Evolutionary conservation across 1,140 invertebrate genomes (phyloP).

Genomic region (Drosophila tani): DNA sequence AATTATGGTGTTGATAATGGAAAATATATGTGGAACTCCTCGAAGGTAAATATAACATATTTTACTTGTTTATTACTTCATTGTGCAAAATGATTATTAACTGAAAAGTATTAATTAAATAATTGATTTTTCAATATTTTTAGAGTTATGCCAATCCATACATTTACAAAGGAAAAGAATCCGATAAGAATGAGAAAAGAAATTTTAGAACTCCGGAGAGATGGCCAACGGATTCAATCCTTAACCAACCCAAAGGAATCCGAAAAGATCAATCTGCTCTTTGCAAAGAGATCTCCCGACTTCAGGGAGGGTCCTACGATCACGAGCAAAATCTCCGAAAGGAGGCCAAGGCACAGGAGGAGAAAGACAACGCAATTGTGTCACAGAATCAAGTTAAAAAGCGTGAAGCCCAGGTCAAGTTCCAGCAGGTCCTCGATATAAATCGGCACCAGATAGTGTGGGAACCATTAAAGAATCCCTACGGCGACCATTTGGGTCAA

Average conservation of each 20-base stretch:
- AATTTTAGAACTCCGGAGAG: not conserved
- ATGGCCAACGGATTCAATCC: too few species aligned
- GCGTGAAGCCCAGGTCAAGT: not conserved
- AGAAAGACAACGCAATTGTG: not conserved
- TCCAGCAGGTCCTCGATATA: not conserved
- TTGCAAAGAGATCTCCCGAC: too few species aligned
- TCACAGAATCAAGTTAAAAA: not conserved
- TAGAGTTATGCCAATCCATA: not conserved
- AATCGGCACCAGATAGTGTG: not conserved
- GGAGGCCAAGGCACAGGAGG: not conserved
- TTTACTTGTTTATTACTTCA: not conserved
- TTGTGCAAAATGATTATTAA: not conserved
- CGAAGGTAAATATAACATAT: not conserved
- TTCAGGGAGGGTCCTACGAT: not conserved
- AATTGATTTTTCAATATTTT: too few species aligned
- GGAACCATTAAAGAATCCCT: too few species aligned
- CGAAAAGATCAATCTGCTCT: not conserved
- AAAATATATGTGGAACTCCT: not conserved
- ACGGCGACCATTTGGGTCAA: not conserved
- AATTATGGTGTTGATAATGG: not conserved
- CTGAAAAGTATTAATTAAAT: not conserved
- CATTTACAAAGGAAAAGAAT: not conserved
- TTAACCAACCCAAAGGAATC: not conserved
- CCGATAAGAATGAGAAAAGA: conserved; percentile 1
- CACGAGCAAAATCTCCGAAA: not conserved